phyloP scores from a whole-genome alignment of 2,888 invertebrate genomes.

The Acholoe squamosa region DNA sequence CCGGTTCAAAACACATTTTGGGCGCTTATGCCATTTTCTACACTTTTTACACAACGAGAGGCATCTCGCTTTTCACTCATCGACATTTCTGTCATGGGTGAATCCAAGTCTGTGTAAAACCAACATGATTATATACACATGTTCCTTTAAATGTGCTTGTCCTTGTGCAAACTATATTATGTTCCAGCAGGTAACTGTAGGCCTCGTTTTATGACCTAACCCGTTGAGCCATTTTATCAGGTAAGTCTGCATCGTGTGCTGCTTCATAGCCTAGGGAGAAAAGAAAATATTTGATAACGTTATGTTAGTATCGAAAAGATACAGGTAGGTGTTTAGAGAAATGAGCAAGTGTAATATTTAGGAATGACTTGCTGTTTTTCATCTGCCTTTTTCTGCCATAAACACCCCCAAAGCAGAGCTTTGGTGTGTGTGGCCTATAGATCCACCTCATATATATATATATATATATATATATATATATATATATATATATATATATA shows the following conservation, averaged over 20 bases:
- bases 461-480: too few relatives aligned
- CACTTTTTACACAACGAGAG: not conserved
- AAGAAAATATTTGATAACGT: too few relatives aligned
- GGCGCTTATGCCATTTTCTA: not conserved
- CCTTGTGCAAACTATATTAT: not conserved
- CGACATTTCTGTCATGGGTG: not conserved
- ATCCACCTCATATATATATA: too few relatives aligned
- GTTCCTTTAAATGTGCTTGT: not conserved
- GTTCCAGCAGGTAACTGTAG: not conserved
- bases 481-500: too few relatives aligned
- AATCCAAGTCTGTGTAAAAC: not conserved
- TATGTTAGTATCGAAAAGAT: too few relatives aligned
- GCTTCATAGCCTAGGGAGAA: not conserved
- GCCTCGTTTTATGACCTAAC: not conserved
- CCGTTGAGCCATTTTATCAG: slow-evolving; percentile 10
- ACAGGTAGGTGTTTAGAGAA: too few relatives aligned
- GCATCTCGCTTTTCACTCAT: not conserved
- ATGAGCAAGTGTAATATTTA: too few relatives aligned
- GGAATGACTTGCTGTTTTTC: too few relatives aligned
- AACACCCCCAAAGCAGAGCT: too few relatives aligned
- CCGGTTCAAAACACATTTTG: not conserved
- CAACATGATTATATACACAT: not conserved
- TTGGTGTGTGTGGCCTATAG: too few relatives aligned
- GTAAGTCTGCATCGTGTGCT: not conserved
- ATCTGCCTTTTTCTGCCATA: too few relatives aligned